A percentile compares a stretch with the other conserved stretches of the same genome.
Evolutionary conservation across 2,797 vertebrate species (phyloP).

Genomic region (Hybognathus amarus): DNA sequence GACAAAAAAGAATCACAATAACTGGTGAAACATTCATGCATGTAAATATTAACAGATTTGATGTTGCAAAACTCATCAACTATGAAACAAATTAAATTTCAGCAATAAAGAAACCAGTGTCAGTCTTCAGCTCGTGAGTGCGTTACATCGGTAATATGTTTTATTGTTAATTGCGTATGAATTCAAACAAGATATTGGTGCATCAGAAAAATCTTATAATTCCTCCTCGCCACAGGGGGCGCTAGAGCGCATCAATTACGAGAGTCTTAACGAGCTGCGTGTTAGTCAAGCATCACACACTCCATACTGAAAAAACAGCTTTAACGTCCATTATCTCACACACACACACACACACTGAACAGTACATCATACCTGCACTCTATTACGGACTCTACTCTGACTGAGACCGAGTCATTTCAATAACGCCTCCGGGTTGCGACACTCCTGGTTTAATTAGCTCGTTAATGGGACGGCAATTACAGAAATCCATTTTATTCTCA

Average conservation of each 20-base stretch:
- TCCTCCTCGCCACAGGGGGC: background rate
- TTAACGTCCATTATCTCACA: background rate
- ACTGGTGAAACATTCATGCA: too few species aligned
- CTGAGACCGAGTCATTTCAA: conserved; percentile 79
- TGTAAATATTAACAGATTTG: too few species aligned
- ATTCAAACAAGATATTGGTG: background rate
- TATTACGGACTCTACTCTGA: conserved; percentile 78
- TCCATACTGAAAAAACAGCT: background rate
- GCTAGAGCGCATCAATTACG: background rate
- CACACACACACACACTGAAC: background rate
- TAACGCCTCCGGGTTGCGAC: conserved; percentile 73
- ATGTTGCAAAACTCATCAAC: too few species aligned
- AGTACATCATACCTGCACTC: conserved; percentile 58
- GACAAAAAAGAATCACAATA: too few species aligned
- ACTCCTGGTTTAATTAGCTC: conserved; percentile 78
- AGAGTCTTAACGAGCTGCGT: background rate
- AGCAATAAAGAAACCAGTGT: too few species aligned
- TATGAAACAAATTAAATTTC: too few species aligned
- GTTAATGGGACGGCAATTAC: conserved; percentile 73
- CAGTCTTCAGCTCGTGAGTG: too few species aligned
- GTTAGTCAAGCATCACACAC: background rate
- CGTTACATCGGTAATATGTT: background rate
- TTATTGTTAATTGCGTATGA: background rate
- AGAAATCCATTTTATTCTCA: conserved; percentile 64
- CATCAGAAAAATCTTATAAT: background rate